These are phyloP conservation scores for Odontophorus gujanensis DNA, from an alignment of 2,113 vertebrate species.

Conservation along the genomic window DNA sequence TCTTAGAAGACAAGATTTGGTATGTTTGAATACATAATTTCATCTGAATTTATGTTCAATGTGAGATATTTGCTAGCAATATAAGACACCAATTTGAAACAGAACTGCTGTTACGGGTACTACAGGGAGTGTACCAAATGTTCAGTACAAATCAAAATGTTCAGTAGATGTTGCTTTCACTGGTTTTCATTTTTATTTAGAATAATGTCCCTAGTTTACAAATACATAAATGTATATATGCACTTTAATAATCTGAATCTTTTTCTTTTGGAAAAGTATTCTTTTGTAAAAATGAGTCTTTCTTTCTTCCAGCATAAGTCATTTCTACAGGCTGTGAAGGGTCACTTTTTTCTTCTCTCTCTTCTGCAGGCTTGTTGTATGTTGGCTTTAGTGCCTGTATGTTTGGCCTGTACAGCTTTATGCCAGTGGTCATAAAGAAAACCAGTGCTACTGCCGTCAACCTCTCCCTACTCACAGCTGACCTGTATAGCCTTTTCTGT, in stretches of 20 bases:
- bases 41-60: background rate
- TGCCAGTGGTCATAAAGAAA: slow-evolving; percentile 94
- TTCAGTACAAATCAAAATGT: too few species aligned
- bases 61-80: background rate
- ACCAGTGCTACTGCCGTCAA: slow-evolving; percentile 93
- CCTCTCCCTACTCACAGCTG: slow-evolving; percentile 91
- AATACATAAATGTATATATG: background rate
- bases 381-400: slow-evolving; percentile 93
- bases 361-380: slow-evolving; percentile 87
- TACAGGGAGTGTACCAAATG: background rate
- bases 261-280: background rate
- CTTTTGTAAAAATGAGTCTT: background rate
- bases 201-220: background rate
- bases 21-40: background rate
- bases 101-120: background rate
- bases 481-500: slow-evolving; percentile 94
- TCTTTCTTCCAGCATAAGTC: background rate
- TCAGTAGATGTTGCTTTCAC: background rate
- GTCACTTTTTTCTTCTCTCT: slow-evolving; percentile 15
- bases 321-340: background rate
- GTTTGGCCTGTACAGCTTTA: slow-evolving; percentile 96
- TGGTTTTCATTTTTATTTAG: background rate
- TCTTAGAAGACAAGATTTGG: background rate
- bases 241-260: background rate
- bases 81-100: background rate